Percentiles rank a stretch among this genome's conserved stretches.
Evolutionary conservation across 2,797 vertebrate genomes (phyloP).

Genomic region (Phalloptychus januarius): DNA sequence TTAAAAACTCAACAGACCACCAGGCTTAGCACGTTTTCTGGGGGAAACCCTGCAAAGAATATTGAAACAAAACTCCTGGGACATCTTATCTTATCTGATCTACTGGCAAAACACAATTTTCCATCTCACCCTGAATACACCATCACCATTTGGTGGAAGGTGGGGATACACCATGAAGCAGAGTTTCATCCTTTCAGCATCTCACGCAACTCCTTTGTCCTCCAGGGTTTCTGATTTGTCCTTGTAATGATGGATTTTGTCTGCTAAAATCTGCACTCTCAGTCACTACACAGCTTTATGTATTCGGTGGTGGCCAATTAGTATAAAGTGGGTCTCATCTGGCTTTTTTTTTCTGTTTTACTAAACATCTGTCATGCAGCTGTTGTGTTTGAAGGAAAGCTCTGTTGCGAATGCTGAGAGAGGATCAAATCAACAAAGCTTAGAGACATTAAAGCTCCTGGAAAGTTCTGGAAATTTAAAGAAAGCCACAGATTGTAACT

Average conservation of each 20-base stretch:
- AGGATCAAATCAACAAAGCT: not conserved
- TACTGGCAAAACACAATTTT: too few species aligned
- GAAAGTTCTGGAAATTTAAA: not conserved
- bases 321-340: not conserved
- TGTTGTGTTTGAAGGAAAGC: conserved; percentile 1
- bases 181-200: too few species aligned
- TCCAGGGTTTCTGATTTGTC: not conserved
- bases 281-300: not conserved
- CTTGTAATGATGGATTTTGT: not conserved
- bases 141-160: too few species aligned
- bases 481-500: not conserved
- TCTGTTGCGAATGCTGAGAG: not conserved
- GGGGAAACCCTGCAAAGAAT: too few species aligned
- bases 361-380: not conserved
- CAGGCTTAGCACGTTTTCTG: too few species aligned
- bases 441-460: not conserved
- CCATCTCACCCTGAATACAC: too few species aligned
- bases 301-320: not conserved
- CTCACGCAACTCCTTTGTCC: too few species aligned
- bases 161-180: too few species aligned
- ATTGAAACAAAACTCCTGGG: too few species aligned
- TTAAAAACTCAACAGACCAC: too few species aligned
- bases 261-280: not conserved
- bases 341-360: not conserved
- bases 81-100: too few species aligned